Evolutionary conservation across 2,888 invertebrate genomes (phyloP), one percentile per base, ranked within the genome.

Genomic region (Iselma pallidipennis): DNA sequence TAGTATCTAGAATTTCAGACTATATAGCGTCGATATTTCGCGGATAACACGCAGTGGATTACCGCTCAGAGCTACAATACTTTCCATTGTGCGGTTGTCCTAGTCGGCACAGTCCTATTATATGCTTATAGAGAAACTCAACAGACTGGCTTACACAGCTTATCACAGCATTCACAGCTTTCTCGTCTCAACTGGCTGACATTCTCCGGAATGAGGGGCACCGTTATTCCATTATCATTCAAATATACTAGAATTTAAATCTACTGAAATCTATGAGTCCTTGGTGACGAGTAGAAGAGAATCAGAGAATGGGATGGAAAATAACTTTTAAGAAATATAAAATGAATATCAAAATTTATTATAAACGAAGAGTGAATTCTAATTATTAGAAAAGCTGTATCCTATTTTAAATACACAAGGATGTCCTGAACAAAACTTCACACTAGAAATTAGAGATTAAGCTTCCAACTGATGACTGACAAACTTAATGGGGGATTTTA

Each of bases 171-270:
- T 74, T 75, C 74, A 66, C 74, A 74, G 75, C 74, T 75, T 72
- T 73, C 70, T 45, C 69, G 68, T 61, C 67, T 70, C 69, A 69
- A 71, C 71, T 54, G 67, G 59, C 69, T 72, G 70, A 74, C 75
- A 71, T 73, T 72, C 66, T 12, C 66, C 67, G 67, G 73, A 72
- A 72, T 69, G 73, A 70, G 66, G 21, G 12, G 70, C 67, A 69
- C 66, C 71, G 70, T 72, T 74, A 73, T 74, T 73, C 75, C 66
- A 77, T 77, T 77, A 75, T 76, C 74, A 77, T 76, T 77, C 74
- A 77, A 75, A 76, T 76, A 72, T 67, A 69, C 65, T 70, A 67
- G 68, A 73, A 72, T 75, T 72, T 74, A 75, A 74, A 74, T 74
- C 71, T 69, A 72, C 70, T 60, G 55, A 67, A 70, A 66, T 68